Percentiles rank a stretch among this genome's conserved stretches.
Conservation (phyloP, 2,888 invertebrate genomes). For the Sinelater perroti region DNA sequence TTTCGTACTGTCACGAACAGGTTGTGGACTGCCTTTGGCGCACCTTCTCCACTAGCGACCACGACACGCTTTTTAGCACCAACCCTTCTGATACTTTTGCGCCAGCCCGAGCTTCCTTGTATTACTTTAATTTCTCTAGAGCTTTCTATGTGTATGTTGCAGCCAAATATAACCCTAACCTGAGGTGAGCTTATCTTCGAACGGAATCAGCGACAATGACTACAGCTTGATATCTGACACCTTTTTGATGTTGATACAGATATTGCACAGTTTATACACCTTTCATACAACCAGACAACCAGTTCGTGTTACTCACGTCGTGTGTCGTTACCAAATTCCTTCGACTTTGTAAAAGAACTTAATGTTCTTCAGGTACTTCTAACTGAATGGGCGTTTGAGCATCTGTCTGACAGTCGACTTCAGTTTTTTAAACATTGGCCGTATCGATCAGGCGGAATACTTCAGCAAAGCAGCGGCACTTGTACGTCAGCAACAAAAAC, state of each 20-base stretch:
- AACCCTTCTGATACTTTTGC: conserved; percentile 52
- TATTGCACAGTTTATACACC: too few relatives aligned
- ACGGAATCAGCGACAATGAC: conserved; percentile 78
- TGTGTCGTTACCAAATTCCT: conserved; percentile 70
- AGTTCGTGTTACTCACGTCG: conserved; percentile 78
- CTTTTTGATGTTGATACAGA: conserved; percentile 78
- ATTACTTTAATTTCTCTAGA: conserved; percentile 71
- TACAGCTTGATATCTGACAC: conserved; percentile 78
- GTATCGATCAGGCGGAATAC: conserved; percentile 87
- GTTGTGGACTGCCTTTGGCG: conserved; percentile 87
- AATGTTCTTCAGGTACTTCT: conserved; percentile 82
- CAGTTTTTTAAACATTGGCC: conserved; percentile 88
- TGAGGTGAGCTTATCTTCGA: conserved; percentile 74
- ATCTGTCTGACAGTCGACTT: conserved; percentile 89
- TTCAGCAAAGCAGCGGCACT: conserved; percentile 83
- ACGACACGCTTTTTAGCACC: conserved; percentile 81
- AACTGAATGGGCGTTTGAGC: conserved; percentile 80
- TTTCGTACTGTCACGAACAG: conserved; percentile 90
- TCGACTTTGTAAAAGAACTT: conserved; percentile 82
- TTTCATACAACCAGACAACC: too few relatives aligned
- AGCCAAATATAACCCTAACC: conserved; percentile 81
- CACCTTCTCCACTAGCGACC: conserved; percentile 84
- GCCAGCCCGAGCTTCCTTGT: conserved; percentile 53
- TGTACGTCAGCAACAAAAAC: conserved; percentile 80
- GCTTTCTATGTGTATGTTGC: conserved; percentile 84